Percentiles rank a stretch among this genome's conserved stretches.
phyloP scores from a whole-genome alignment of 2,797 vertebrate species.

The Phoxinus dragarum region DNA sequence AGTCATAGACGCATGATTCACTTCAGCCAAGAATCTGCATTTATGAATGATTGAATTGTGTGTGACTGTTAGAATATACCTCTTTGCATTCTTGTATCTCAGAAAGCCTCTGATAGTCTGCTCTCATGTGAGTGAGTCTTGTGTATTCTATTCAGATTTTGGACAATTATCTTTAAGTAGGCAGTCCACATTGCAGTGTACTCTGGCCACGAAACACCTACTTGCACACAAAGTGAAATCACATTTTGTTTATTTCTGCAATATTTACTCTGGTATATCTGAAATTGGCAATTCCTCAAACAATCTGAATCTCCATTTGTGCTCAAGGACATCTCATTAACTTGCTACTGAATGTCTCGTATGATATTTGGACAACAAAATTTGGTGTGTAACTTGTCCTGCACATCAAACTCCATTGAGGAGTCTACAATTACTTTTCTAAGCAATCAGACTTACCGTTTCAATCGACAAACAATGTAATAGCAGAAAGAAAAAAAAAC shows the following conservation, averaged over 20 bases:
- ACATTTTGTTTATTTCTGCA: background rate
- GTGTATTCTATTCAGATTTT: constrained; percentile 1
- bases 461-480: background rate
- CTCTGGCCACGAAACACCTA: background rate
- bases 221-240: background rate
- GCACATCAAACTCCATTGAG: background rate
- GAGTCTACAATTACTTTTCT: background rate
- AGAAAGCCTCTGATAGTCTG: constrained; percentile 23
- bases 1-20: constrained; percentile 63
- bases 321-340: background rate
- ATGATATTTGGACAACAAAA: background rate
- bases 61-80: background rate
- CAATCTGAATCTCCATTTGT: background rate
- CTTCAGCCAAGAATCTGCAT: constrained; percentile 44
- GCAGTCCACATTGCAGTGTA: background rate
- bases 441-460: background rate
- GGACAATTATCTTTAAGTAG: background rate
- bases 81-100: background rate
- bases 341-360: background rate
- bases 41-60: constrained; percentile 56
- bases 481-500: background rate
- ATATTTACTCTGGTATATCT: background rate
- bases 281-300: background rate
- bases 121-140: constrained; percentile 15
- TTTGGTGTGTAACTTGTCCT: background rate